phyloP scores from a whole-genome alignment of 2,113 vertebrate genomes.

The Oncorhynchus tshawytscha region DNA sequence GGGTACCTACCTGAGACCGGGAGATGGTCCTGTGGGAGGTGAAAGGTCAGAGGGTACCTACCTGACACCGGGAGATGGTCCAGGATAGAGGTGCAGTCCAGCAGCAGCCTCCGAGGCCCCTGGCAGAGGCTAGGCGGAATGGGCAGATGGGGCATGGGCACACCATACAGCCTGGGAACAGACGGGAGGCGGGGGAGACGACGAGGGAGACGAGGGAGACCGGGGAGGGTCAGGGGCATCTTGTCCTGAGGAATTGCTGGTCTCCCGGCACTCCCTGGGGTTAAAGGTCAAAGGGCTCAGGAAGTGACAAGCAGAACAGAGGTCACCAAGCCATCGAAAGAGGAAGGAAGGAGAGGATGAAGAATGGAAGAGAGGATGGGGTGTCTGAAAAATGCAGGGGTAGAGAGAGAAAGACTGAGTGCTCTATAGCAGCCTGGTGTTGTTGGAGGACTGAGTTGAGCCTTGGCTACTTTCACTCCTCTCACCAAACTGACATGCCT shows the following conservation, averaged over 20 bases:
- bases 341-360: neutral
- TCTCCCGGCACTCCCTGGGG: no score
- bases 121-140: conserved; percentile 9
- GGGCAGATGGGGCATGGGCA: conserved; percentile 6
- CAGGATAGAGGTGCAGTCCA: conserved; percentile 22
- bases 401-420: neutral
- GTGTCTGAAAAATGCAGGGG: no score
- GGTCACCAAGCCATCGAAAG: no score
- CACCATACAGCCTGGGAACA: neutral
- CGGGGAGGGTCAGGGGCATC: neutral
- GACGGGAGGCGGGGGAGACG: neutral
- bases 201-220: no score
- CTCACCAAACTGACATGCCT: conserved; percentile 1
- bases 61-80: conserved; percentile 13
- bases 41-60: no score
- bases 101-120: conserved; percentile 20
- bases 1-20: no score
- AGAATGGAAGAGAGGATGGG: neutral
- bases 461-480: neutral
- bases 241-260: neutral
- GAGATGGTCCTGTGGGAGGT: no score
- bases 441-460: no score
- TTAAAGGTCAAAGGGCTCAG: no score
- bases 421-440: neutral
- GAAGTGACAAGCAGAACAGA: no score